Percentiles rank a stretch among this genome's conserved stretches.
phyloP scores from a whole-genome alignment of 1,140 invertebrate genomes.

The Plutomurus gul region DNA sequence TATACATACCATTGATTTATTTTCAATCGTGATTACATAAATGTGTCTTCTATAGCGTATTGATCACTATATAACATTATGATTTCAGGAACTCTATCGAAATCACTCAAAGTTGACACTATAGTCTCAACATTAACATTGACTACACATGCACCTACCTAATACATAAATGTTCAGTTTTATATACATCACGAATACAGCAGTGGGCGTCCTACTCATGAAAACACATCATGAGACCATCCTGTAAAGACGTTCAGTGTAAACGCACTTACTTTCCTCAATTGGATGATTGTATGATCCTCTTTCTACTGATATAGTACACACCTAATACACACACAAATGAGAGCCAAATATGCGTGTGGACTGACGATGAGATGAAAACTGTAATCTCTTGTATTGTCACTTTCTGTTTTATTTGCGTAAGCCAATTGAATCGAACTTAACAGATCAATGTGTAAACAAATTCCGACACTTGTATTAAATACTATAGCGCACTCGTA shows the following conservation, averaged over 20 bases:
- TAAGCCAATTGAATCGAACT: not conserved
- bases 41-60: not conserved
- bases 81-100: not conserved
- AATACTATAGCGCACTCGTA: not conserved
- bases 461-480: not conserved
- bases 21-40: too few species aligned
- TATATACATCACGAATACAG: too few species aligned
- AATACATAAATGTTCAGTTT: too few species aligned
- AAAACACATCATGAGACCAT: too few species aligned
- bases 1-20: too few species aligned
- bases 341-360: not conserved
- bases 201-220: too few species aligned
- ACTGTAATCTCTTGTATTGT: not conserved
- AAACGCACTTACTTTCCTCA: not conserved
- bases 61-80: not conserved
- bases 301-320: too few species aligned
- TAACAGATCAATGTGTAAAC: not conserved
- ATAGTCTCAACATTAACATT: too few species aligned
- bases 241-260: too few species aligned
- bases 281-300: not conserved
- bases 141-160: too few species aligned
- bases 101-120: not conserved
- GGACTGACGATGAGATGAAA: slow-evolving; percentile 5
- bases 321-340: too few species aligned
- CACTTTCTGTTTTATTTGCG: not conserved